Evolutionary conservation across 2,888 invertebrate species (phyloP).

Genomic region (Venusia cambrica): DNA sequence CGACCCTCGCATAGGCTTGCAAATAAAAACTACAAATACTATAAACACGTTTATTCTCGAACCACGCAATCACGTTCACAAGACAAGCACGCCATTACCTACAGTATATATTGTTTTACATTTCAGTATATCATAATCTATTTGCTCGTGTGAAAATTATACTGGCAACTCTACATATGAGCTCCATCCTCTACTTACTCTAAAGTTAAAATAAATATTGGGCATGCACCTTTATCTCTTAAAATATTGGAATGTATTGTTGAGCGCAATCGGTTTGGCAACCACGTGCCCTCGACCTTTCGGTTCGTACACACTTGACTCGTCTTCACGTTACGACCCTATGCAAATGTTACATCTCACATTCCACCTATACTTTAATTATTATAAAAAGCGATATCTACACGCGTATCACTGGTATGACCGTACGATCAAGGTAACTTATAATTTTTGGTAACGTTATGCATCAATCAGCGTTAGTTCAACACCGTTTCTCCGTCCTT

Average conservation of each 20-base stretch:
- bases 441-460: slow-evolving; percentile 76
- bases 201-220: slow-evolving; percentile 48
- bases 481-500: slow-evolving; percentile 43
- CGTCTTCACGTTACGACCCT: slow-evolving; percentile 59
- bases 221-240: slow-evolving; percentile 43
- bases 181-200: slow-evolving; percentile 22
- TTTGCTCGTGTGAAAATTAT: slow-evolving; percentile 20
- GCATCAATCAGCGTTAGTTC: slow-evolving; percentile 59
- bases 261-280: slow-evolving; percentile 58
- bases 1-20: slow-evolving; percentile 33
- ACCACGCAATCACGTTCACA: slow-evolving; percentile 53
- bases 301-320: slow-evolving; percentile 41
- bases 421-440: slow-evolving; percentile 73
- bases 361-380: slow-evolving; percentile 32
- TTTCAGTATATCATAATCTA: slow-evolving; percentile 16
- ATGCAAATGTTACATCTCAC: slow-evolving; percentile 28
- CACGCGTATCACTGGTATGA: slow-evolving; percentile 72
- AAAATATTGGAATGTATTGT: slow-evolving; percentile 66
- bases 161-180: slow-evolving; percentile 23
- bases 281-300: slow-evolving; percentile 73
- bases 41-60: slow-evolving; percentile 73
- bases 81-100: slow-evolving; percentile 56
- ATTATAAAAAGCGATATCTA: slow-evolving; percentile 69
- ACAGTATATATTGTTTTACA: slow-evolving; percentile 48
- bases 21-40: slow-evolving; percentile 61